A percentile compares a stretch with the other conserved stretches of the same genome.
Conservation (phyloP, 2,888 invertebrate species). For the Oscheius onirici region DNA sequence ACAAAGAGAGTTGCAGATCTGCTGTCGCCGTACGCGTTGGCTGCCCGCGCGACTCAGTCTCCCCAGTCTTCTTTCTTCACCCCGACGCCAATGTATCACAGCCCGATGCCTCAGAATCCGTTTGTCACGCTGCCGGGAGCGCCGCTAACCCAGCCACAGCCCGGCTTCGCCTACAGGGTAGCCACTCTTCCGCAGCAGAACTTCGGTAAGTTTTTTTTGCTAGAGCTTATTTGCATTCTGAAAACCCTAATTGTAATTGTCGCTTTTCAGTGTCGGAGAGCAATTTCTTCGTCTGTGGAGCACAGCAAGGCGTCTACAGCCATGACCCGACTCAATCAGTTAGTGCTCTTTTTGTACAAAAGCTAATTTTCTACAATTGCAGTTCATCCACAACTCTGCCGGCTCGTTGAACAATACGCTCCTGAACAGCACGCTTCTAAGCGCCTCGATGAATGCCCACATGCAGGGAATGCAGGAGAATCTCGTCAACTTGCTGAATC, state of each 20-base stretch:
- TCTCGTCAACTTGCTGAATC: slow-evolving; percentile 27
- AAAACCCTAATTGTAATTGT: too few relatives aligned
- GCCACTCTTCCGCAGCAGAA: slow-evolving; percentile 11
- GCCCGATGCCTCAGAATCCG: background rate
- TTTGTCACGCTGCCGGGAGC: background rate
- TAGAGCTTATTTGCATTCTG: too few relatives aligned
- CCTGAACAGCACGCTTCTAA: slow-evolving; percentile 8
- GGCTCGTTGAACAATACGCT: slow-evolving; percentile 18
- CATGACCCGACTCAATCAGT: too few relatives aligned
- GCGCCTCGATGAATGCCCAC: slow-evolving; percentile 26
- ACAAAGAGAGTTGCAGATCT: background rate
- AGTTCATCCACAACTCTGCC: background rate
- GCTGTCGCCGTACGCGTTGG: background rate
- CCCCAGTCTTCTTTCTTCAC: background rate
- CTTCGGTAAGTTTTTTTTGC: background rate
- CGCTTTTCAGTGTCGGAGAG: too few relatives aligned
- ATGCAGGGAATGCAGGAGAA: slow-evolving; percentile 23
- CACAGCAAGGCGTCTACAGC: too few relatives aligned
- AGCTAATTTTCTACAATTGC: too few relatives aligned
- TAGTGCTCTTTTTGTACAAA: too few relatives aligned
- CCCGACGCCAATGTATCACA: background rate
- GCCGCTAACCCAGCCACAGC: background rate
- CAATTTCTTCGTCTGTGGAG: too few relatives aligned
- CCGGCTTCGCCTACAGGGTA: too few relatives aligned
- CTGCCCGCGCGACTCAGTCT: background rate